Base-by-base conservation (phyloP, 2,797 vertebrate genomes). In the Syngnathus acus region DNA sequence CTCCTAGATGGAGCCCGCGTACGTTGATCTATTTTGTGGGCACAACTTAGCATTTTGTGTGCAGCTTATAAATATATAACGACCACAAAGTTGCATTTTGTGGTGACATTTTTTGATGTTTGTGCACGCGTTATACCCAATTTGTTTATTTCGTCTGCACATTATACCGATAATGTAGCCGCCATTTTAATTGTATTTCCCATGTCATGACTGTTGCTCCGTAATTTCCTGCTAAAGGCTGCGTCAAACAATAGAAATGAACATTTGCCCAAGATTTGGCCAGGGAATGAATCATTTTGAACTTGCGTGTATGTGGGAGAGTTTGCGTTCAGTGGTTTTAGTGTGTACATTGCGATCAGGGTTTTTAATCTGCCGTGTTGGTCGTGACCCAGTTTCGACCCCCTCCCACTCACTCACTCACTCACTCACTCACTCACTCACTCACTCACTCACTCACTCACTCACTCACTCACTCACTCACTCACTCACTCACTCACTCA, bases 321-420 rank as follows among this genome's bases (percentile, higher is more conserved):
- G 48, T 65, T 55, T 71, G 42, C 61, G 39, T 68, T 66, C 40
- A 39, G 39, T 21, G 26, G 37, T 48, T 13, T 51, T 61, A 42
- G 53, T 40, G 54, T 66, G 61, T 67, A 45, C 60, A 45, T 45
- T 26, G 68, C 78, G 70, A 84, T 84, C 72, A 6, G 51, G 78
- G 75, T 63, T 59, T 68, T 79, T 89, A 87, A 87, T 90, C 85
- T 85, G 72, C 63, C 60, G 66, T 65, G 66, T 61, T 69, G 75
- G 74, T 72, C 82, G 82, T 90, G 87, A 88, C 88, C 87, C 87
- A 89, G 67, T 87, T 89, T 79, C 37, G 19, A 69, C 68, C 59
- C 21, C 77, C 78, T 76, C 59, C 42, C 60, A 17, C 60, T 62
- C 60, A 43, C 60, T 43, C 39, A 62, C 60, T 79, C 78, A 59